Conservation (phyloP, 1,140 invertebrate genomes). For the Copidosoma floridanum region DNA sequence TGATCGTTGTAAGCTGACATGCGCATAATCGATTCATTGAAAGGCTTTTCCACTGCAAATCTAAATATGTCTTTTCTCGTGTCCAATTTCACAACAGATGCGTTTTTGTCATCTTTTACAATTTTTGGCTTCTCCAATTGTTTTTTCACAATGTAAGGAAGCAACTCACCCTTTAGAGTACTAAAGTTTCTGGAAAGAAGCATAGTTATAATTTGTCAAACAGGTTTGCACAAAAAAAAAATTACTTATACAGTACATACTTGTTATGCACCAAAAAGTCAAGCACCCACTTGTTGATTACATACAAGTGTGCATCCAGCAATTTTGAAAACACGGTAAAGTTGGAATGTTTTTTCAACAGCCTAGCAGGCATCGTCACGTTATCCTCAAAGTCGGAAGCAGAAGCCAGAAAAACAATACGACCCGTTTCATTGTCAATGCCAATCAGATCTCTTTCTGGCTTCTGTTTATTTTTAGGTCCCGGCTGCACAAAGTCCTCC, state of each 20-base stretch:
- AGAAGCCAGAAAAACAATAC: conserved; percentile 80
- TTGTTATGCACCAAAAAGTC: conserved; percentile 74
- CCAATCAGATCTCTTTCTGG: conserved; percentile 83
- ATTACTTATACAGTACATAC: too few relatives aligned
- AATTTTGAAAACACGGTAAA: conserved; percentile 74
- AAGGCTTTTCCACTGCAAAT: conserved; percentile 63
- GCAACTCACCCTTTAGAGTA: conserved; percentile 84
- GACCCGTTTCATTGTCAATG: conserved; percentile 72
- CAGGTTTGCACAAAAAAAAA: too few relatives aligned
- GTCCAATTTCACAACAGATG: conserved; percentile 62
- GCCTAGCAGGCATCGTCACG: conserved; percentile 66
- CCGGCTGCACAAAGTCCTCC: conserved; percentile 66
- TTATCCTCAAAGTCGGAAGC: conserved; percentile 85
- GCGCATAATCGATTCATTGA: conserved; percentile 63
- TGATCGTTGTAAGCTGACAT: conserved; percentile 79
- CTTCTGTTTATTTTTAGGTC: conserved; percentile 80
- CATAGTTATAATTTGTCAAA: too few relatives aligned
- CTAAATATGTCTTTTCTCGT: conserved; percentile 67
- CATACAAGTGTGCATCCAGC: conserved; percentile 85
- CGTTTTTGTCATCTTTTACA: conserved; percentile 58
- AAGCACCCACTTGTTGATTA: conserved; percentile 84
- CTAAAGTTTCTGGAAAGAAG: conserved; percentile 60
- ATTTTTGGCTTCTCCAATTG: conserved; percentile 67
- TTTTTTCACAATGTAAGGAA: conserved; percentile 83
- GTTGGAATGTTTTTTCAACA: conserved; percentile 73